Percentiles rank a stretch among this genome's conserved stretches.
Evolutionary conservation across 2,888 invertebrate genomes (phyloP).

Genomic region (Amiota minor): DNA sequence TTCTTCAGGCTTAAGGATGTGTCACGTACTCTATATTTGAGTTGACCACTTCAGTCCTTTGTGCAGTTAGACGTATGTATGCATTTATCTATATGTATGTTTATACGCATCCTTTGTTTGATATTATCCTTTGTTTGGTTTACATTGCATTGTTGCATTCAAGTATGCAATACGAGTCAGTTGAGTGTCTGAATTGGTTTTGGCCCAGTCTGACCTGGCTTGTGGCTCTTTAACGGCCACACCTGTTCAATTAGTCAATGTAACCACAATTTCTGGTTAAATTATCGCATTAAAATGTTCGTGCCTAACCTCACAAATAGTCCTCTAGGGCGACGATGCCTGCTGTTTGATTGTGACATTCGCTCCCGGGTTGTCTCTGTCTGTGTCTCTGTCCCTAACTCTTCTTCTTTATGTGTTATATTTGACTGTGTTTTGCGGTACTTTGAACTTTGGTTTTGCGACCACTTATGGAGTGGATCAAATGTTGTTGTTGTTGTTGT

Average conservation of each 20-base stretch:
- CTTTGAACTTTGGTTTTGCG: slow-evolving; percentile 51
- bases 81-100: neutral
- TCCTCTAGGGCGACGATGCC: slow-evolving; percentile 35
- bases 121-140: slow-evolving; percentile 35
- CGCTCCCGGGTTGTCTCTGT: neutral
- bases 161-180: neutral
- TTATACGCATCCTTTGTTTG: slow-evolving; percentile 45
- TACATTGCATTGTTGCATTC: slow-evolving; percentile 2
- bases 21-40: slow-evolving; percentile 53
- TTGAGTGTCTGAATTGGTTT: slow-evolving; percentile 19
- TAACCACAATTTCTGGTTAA: slow-evolving; percentile 72
- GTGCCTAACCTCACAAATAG: slow-evolving; percentile 68
- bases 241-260: slow-evolving; percentile 73
- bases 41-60: slow-evolving; percentile 23
- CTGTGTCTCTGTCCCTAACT: slow-evolving; percentile 31
- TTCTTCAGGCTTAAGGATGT: slow-evolving; percentile 48
- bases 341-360: slow-evolving; percentile 41
- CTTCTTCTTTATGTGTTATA: neutral
- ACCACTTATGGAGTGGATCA: slow-evolving; percentile 55
- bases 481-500: slow-evolving; percentile 26
- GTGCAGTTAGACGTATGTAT: slow-evolving; percentile 10
- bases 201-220: slow-evolving; percentile 43
- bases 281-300: slow-evolving; percentile 73
- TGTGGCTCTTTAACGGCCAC: slow-evolving; percentile 68
- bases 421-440: slow-evolving; percentile 31